Evolutionary conservation across 64 coral and sea anemone genomes (phyloP), one percentile per base, ranked within the genome.

Genomic region (Dendrophyllia cribrosa): DNA sequence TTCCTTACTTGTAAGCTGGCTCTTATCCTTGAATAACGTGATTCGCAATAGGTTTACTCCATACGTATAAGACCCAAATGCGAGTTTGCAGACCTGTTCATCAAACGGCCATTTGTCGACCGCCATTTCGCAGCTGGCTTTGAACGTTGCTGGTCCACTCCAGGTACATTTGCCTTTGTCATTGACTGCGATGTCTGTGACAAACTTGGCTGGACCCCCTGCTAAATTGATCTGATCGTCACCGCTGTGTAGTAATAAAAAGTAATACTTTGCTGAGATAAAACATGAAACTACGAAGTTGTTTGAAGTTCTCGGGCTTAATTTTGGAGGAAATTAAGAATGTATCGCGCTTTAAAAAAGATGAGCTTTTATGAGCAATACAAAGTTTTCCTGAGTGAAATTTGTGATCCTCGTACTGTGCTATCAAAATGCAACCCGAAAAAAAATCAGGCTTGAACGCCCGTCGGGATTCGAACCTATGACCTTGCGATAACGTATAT

Each of bases 31-130:
- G 43, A 90, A 90, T 4, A 66, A 21, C 51, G 58, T 19, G 7
- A 90, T 56, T 49, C 15, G 76, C 44, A 89, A 20, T 6, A 60
- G 6, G 34, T 89, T 89, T 21, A 19, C 7, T 51, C 87, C 68
- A 51, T 89, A 88, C 7, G 68, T 45, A 34, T 48, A 89, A 2
- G 87, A 89, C 20, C 87, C 87, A 78, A 89, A 89, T 16, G 70
- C 51, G 0, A 89, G 20, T 65, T 44, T 6, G 46, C 87, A 89
- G 9, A 8, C 48, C 26, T 89, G 87, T 20, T 58, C 43, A 43
- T 89, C 87, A 65, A 89, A 89, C 4, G 87, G 87, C 87, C 87
- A 89, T 1, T 75, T 25, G 6, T 66, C 49, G 10, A 89, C 71
- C 6, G 77, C 11, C 45, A 89, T 89, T 9, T 43, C 51, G 44